Percentiles rank a stretch among this genome's conserved stretches.
Evolutionary conservation across 2,797 vertebrate genomes (phyloP).

Genomic region (Takifugu ocellatus): DNA sequence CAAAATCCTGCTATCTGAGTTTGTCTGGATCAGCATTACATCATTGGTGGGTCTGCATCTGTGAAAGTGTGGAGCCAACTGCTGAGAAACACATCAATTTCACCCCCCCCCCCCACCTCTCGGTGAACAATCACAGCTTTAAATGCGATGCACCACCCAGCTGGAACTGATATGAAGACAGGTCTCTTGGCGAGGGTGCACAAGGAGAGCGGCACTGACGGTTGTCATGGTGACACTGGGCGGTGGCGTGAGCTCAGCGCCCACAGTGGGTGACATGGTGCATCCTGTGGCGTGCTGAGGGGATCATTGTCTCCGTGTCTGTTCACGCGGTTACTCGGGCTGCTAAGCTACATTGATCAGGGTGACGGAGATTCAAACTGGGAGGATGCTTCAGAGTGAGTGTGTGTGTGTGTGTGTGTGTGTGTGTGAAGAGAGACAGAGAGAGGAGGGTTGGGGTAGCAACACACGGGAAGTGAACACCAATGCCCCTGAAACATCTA

Average conservation of each 20-base stretch:
- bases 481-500: too few relatives aligned
- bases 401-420: constrained; percentile 12
- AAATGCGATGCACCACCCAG: constrained; percentile 67
- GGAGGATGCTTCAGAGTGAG: constrained; percentile 23
- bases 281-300: constrained; percentile 60
- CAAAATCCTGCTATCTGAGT: constrained; percentile 53
- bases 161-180: constrained; percentile 69
- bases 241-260: constrained; percentile 48
- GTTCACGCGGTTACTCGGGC: constrained; percentile 29
- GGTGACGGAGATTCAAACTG: constrained; percentile 42
- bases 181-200: constrained; percentile 49
- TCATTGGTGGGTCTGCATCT: constrained; percentile 27
- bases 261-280: constrained; percentile 68
- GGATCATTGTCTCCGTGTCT: constrained; percentile 60
- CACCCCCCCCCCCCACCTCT: constrained; percentile 4
- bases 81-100: constrained; percentile 22
- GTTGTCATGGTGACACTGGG: constrained; percentile 67
- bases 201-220: constrained; percentile 39
- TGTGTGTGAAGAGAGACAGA: constrained; percentile 6
- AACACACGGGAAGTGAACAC: too few relatives aligned
- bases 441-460: neutral
- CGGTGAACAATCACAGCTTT: constrained; percentile 55
- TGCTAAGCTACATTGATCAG: constrained; percentile 51
- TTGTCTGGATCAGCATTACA: constrained; percentile 34
- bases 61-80: constrained; percentile 24